Evolutionary conservation across 2,113 vertebrate species (phyloP), one percentile per base, ranked within the genome.

Genomic region (Sinocyclocheilus rhinocerous): DNA sequence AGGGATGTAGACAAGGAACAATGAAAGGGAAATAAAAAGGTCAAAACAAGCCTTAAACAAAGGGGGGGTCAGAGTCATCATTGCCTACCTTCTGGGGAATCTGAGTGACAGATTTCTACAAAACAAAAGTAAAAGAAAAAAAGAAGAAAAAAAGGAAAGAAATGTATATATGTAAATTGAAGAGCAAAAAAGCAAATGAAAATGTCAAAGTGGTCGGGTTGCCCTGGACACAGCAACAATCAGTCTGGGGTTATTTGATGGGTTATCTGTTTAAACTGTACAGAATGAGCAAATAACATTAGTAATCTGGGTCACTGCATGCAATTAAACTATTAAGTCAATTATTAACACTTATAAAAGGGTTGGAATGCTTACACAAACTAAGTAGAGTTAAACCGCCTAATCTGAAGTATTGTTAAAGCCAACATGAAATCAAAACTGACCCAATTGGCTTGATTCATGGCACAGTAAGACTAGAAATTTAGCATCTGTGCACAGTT

Each of bases 71-170:
- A 93, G 78, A 26, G 67, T 90, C 91, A 92, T 92, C 88, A 88
- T 94, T 91, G 94, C 95, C 95, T 96, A 96, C 95, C 95, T 96
- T 96, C 94, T 95, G 93, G 95, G 93, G 94, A 96, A 95, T 94
- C 95, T 95, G 93, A 96, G 92, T 94, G 94, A 95, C 93, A 96
- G 93, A 95, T 94, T 95, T 95, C 95, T 95, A 92, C 91, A 96
- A 93, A 93, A 91, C 90, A 79, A 90, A 91, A 91, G 93, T 57
- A 88, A 80, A 89, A 92, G 88, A 65, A 92, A 93, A 48, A 48
- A 93, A 93, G 8, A 42, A 93, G 92, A 87, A 91, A 90, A 88
- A 92, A 93, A 94, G 88, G 91, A 92, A 93, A 92, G 90, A 92
- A 93, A 92, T 65, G 84, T 84, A 86, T 88, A 91, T 81, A 89